Conservation (phyloP, 2,888 invertebrate genomes). For the Melinopterus prodromus region DNA sequence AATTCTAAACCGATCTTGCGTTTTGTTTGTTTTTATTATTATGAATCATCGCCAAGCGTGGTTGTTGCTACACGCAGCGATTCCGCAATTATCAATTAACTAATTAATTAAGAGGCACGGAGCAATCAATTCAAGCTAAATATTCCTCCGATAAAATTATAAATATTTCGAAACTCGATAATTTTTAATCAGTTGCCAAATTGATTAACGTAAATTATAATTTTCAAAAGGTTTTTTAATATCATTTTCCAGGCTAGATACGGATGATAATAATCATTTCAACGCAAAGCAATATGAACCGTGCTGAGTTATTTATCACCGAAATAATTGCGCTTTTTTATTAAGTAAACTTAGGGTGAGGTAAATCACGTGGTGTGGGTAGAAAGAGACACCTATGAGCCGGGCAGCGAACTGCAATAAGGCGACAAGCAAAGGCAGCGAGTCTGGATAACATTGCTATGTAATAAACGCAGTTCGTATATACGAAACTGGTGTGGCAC, state of each 20-base stretch:
- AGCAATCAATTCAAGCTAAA: no score
- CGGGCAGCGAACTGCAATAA: slow-evolving; percentile 38
- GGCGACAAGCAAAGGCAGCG: slow-evolving; percentile 25
- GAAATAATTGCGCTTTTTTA: not conserved
- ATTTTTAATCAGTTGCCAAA: not conserved
- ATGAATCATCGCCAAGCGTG: not conserved
- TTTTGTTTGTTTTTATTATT: not conserved
- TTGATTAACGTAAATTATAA: not conserved
- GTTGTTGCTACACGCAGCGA: not conserved
- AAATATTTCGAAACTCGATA: not conserved
- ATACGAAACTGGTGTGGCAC: slow-evolving; percentile 40
- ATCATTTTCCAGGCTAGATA: no score
- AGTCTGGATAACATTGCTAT: slow-evolving; percentile 25
- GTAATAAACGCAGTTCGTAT: slow-evolving; percentile 5
- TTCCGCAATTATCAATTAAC: not conserved
- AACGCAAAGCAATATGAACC: no score
- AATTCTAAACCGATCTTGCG: not conserved
- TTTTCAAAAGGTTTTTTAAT: no score
- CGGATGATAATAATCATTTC: no score
- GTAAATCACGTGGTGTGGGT: not conserved
- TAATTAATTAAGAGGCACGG: not conserved
- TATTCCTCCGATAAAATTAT: not conserved
- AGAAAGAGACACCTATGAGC: slow-evolving; percentile 34
- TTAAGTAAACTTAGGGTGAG: not conserved
- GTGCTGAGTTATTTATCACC: no score